phyloP scores from a whole-genome alignment of 1,140 invertebrate genomes.

The Limonius californicus region DNA sequence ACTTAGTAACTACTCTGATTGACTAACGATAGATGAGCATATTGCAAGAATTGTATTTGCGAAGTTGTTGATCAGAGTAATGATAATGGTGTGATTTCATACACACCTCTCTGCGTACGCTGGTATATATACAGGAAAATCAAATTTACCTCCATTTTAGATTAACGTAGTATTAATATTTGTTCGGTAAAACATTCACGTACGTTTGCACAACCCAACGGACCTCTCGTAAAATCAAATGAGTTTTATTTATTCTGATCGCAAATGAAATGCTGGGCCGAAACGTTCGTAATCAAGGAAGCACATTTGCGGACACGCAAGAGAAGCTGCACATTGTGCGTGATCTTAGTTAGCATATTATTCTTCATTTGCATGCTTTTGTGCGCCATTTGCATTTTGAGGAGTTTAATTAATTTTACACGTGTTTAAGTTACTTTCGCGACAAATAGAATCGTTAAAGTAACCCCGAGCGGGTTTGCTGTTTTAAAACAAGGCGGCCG shows the following conservation, averaged over 20 bases:
- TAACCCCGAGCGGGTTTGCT: not conserved
- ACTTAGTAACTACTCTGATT: no score
- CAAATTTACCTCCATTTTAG: not conserved
- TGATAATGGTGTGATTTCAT: no score
- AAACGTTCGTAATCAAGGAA: not conserved
- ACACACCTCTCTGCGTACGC: no score
- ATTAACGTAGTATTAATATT: not conserved
- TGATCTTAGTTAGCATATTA: not conserved
- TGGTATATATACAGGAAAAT: no score
- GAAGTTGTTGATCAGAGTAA: no score
- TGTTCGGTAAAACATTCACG: not conserved
- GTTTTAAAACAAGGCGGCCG: not conserved
- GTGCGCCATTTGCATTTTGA: not conserved
- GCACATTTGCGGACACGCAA: not conserved
- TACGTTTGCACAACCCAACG: not conserved
- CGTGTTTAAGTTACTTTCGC: slow-evolving; percentile 1
- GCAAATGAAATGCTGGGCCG: not conserved
- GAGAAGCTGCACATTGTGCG: not conserved
- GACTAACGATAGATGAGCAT: no score
- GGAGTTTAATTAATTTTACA: slow-evolving; percentile 7
- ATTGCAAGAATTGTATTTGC: no score
- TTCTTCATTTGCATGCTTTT: slow-evolving; percentile 6
- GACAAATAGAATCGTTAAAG: not conserved
- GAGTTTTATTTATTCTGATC: slow-evolving; percentile 5
- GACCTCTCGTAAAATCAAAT: not conserved